Base-by-base conservation (phyloP, 2,888 invertebrate genomes). In the Macrosoma leucophasiata region DNA sequence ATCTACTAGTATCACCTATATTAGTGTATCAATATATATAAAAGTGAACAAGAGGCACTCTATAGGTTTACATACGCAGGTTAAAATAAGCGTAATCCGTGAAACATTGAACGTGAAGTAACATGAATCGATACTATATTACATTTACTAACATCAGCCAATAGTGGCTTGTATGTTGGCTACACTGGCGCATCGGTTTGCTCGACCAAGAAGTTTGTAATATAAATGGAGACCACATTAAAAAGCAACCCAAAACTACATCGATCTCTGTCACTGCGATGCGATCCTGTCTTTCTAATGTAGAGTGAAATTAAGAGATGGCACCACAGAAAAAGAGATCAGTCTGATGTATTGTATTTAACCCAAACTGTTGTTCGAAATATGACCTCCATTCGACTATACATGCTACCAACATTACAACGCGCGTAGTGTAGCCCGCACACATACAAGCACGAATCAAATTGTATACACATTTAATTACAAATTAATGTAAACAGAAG, bases 41-140 rank as follows among this genome's bases (percentile, higher is more conserved):
- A 84, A 84, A 81, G 84, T 84, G 84, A 82, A 82, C 73, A 82
- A 84, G 79, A 85, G 84, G 84, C 84, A 85, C 84, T 84, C 77
- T 84, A 82, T 81, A 84, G 81, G 84, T 84, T 78, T 69, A 72
- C 51, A 71, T 77, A 78, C 79, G 79, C 82, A 79, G 79, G 74
- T 79, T 67, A 64, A 75, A 73, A 64, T 74, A 84, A 81, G 82
- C 82, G 76, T 82, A 81, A 71, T 79, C 62, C 62, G 64, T 72
- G 67, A 79, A 77, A 78, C 72, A 69, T 69, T 60, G 63, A 77
- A 73, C 62, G 57, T 68, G 68, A 71, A 62, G 62, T 55, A 55
- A 58, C 54, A 43, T 58, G 52, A 63, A 55, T 64, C 50, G 62
- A 58, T 46, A 54, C 61, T 69, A 64, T 56, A 50, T 56, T 58